Conservation (phyloP, 2,113 vertebrate genomes). For the Plecotus auritus region DNA sequence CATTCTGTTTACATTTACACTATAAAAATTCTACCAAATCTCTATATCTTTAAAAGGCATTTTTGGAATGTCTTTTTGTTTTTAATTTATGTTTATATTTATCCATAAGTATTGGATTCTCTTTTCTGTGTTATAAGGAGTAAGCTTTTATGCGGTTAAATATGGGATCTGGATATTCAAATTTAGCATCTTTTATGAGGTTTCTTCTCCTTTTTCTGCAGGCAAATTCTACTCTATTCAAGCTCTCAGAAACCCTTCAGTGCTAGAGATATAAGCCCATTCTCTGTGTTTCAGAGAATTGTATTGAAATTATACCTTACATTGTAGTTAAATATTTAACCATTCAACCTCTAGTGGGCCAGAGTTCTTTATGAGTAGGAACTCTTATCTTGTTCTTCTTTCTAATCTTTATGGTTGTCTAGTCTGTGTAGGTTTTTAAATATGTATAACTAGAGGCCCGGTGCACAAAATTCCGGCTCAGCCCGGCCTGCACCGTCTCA, state of each 20-base stretch:
- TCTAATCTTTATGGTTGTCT: not conserved
- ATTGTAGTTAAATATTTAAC: not conserved
- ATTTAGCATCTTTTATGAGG: not conserved
- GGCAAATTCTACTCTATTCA: slow-evolving; percentile 33
- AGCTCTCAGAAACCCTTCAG: not conserved
- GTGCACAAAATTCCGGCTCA: too few species aligned
- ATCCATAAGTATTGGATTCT: not conserved
- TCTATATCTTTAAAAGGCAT: not conserved
- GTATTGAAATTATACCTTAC: not conserved
- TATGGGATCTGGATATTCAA: not conserved
- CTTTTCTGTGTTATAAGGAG: slow-evolving; percentile 15
- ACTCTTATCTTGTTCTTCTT: not conserved
- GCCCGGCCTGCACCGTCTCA: too few species aligned
- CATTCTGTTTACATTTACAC: not conserved
- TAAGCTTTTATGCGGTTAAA: slow-evolving; percentile 26
- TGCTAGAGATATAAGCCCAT: not conserved
- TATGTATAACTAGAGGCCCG: not conserved
- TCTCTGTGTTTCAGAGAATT: slow-evolving; percentile 12
- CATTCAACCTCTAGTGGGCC: not conserved
- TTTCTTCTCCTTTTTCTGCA: not conserved
- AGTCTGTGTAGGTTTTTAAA: not conserved
- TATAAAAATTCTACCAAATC: not conserved
- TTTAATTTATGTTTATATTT: slow-evolving; percentile 27
- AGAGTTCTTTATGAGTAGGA: not conserved
- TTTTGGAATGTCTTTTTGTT: slow-evolving; percentile 33